These are phyloP conservation scores for Torymus auratus DNA, from an alignment of 2,888 invertebrate species.

Conservation along the genomic window DNA sequence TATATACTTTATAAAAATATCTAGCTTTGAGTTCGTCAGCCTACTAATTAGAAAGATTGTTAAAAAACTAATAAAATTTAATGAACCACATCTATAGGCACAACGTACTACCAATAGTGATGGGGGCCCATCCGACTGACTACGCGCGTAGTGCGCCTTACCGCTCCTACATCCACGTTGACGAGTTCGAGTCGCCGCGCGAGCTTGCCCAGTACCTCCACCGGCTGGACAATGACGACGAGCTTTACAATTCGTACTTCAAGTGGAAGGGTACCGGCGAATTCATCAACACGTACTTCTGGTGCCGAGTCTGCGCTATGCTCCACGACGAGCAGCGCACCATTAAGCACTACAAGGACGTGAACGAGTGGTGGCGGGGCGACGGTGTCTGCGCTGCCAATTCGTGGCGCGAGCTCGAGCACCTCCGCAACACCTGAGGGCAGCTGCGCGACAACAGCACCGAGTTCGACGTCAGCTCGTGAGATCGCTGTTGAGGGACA, in stretches of 20 bases:
- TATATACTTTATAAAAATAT: too few relatives aligned
- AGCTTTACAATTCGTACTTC: slow-evolving; percentile 95
- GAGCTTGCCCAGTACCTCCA: slow-evolving; percentile 92
- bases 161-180: slow-evolving; percentile 96
- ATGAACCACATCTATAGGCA: slow-evolving; percentile 77
- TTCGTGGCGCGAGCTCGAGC: slow-evolving; percentile 81
- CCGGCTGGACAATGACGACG: slow-evolving; percentile 90
- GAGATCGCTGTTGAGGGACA: neutral
- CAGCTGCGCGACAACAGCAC: neutral
- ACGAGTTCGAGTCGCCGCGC: slow-evolving; percentile 93
- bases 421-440: slow-evolving; percentile 52
- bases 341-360: slow-evolving; percentile 84
- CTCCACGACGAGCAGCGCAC: slow-evolving; percentile 83
- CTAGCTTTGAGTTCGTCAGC: too few relatives aligned
- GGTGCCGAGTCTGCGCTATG: slow-evolving; percentile 93
- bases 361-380: slow-evolving; percentile 96
- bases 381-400: slow-evolving; percentile 86
- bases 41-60: too few relatives aligned
- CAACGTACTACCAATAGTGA: slow-evolving; percentile 94
- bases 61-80: too few relatives aligned
- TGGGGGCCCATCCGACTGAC: slow-evolving; percentile 96
- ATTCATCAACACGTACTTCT: slow-evolving; percentile 96
- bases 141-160: slow-evolving; percentile 93
- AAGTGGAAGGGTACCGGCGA: slow-evolving; percentile 96
- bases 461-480: neutral